Evolutionary conservation across 2,888 invertebrate species (phyloP).

Genomic region (Lasioglossum malachurum): DNA sequence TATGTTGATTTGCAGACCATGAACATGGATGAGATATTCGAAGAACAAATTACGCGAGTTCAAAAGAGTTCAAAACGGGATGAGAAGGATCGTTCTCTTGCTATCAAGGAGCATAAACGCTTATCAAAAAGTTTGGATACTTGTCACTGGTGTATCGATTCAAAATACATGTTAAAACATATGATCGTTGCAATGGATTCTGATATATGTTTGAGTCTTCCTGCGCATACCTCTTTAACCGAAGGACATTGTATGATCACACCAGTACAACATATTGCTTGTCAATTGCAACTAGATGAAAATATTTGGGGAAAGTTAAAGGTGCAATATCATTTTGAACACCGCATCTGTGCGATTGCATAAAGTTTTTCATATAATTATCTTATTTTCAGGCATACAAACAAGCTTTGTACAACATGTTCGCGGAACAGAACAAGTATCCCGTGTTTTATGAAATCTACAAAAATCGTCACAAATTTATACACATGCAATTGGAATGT

Average conservation of each 20-base stretch:
- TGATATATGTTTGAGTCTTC: slow-evolving; percentile 94
- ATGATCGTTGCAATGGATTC: slow-evolving; percentile 92
- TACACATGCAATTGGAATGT: slow-evolving; percentile 96
- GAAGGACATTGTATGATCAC: slow-evolving; percentile 94
- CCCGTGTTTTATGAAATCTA: slow-evolving; percentile 97
- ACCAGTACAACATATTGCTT: slow-evolving; percentile 92
- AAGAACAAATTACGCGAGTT: slow-evolving; percentile 90
- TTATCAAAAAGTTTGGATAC: slow-evolving; percentile 90
- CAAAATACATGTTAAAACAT: slow-evolving; percentile 92
- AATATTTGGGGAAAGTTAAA: slow-evolving; percentile 96
- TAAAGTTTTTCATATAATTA: background rate
- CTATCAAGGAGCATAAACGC: slow-evolving; percentile 91
- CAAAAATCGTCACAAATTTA: slow-evolving; percentile 89
- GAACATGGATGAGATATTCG: slow-evolving; percentile 94
- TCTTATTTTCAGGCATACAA: slow-evolving; percentile 89
- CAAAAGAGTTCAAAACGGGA: slow-evolving; percentile 88
- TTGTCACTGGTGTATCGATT: slow-evolving; percentile 94
- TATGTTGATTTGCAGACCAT: slow-evolving; percentile 70
- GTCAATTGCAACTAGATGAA: slow-evolving; percentile 95
- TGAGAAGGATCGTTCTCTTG: slow-evolving; percentile 88
- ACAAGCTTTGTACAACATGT: slow-evolving; percentile 92
- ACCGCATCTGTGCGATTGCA: background rate
- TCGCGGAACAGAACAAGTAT: slow-evolving; percentile 90
- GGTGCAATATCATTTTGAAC: slow-evolving; percentile 84
- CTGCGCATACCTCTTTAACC: slow-evolving; percentile 92